Base-by-base conservation (phyloP, 2,888 invertebrate genomes). In the Drosophila helvetica region DNA sequence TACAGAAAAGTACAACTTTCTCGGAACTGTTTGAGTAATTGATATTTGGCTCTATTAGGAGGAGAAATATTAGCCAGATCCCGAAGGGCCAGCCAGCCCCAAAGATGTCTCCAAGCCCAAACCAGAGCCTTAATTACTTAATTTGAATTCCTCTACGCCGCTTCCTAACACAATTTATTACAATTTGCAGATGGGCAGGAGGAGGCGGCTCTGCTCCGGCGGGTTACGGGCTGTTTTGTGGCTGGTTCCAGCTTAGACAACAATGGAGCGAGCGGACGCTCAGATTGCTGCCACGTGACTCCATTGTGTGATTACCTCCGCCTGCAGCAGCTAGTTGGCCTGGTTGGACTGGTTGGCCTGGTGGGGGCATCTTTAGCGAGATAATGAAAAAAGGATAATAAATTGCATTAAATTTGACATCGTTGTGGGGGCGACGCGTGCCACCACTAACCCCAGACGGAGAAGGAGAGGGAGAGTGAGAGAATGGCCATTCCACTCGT, bases 221-320 rank as follows among this genome's bases (percentile, higher is more conserved):
- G 61, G 82, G 66, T 71, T 66, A 68, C 65, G 66, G 12, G 4
- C 33, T 12, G 15, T 74, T 62, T 81, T 83, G 86, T 68, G 88
- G 88, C 77, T 80, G 72, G 60, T 75, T 53, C 63, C 80, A 59
- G 58, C 56, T 71, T 51, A 68, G 78, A 72, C 77, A 78, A 80
- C 72, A 76, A 79, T 64, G 75, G 77, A 78, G 74, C 63, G 27
- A 66, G 75, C 89, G 89, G 86, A 90, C 84, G 88, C 71, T 89
- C 80, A 92, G 91, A 92, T 92, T 92, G 91, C 83, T 76, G 92
- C 86, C 92, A 92, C 92, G 92, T 92, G 92, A 89, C 92, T 89
- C 79, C 76, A 83, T 91, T 91, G 91, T 91, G 62, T 78, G 80
- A 78, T 82, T 81, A 74, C 81, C 81, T 79, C 78, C 72, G 77